Percentiles rank a stretch among this genome's conserved stretches.
phyloP scores from a whole-genome alignment of 2,113 vertebrate species.

The Xiphophorus maculatus region DNA sequence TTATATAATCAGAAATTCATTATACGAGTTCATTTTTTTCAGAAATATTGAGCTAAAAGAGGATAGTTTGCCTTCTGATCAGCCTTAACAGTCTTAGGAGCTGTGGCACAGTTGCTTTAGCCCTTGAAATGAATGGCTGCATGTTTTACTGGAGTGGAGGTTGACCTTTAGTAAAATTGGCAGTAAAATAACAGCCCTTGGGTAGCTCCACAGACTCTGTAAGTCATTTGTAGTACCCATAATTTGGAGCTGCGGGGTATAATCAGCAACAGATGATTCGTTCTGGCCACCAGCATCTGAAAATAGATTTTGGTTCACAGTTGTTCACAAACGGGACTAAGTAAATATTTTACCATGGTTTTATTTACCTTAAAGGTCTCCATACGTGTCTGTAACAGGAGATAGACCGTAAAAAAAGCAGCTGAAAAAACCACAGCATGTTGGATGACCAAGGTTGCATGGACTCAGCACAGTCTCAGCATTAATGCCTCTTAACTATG shows the following conservation, averaged over 20 bases:
- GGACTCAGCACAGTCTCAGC: conserved; percentile 71
- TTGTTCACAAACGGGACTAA: conserved; percentile 82
- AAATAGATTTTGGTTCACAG: conserved; percentile 82
- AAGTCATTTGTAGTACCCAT: conserved; percentile 86
- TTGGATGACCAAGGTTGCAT: conserved; percentile 66
- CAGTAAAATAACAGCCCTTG: conserved; percentile 84
- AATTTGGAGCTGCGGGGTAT: conserved; percentile 84
- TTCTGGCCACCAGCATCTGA: conserved; percentile 81
- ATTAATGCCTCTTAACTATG: conserved; percentile 71
- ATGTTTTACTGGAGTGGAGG: conserved; percentile 78
- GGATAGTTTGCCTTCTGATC: conserved; percentile 44
- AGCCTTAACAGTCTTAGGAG: conserved; percentile 51
- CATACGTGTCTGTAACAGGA: conserved; percentile 79
- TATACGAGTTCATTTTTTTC: not conserved
- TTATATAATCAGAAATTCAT: not conserved
- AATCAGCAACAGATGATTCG: conserved; percentile 86
- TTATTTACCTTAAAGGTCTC: conserved; percentile 82
- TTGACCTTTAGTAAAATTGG: conserved; percentile 85
- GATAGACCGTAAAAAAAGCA: conserved; percentile 75
- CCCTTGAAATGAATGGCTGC: conserved; percentile 70
- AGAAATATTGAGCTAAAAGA: conserved; percentile 36
- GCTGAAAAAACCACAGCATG: conserved; percentile 75
- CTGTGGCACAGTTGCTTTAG: conserved; percentile 55
- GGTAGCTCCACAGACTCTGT: conserved; percentile 80
- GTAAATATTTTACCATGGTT: conserved; percentile 83